Conservation (phyloP, 2,113 vertebrate species). For the Pseudopipra pipra region DNA sequence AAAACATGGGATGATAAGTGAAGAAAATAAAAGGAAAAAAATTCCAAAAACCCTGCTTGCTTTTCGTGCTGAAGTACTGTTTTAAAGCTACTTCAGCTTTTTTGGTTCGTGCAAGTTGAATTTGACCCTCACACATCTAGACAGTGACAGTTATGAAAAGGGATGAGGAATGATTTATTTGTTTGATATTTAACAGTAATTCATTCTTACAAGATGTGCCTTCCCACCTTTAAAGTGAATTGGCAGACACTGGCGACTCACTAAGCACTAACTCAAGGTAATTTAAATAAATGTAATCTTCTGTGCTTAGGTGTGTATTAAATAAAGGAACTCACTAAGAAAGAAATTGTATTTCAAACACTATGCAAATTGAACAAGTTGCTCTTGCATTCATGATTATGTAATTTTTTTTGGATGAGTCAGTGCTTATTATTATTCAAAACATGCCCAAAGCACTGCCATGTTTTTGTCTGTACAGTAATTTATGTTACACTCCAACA, state of each 20-base stretch:
- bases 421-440: neutral
- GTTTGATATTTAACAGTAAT: neutral
- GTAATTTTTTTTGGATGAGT: neutral
- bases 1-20: neutral
- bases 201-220: neutral
- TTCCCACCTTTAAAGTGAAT: neutral
- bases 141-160: neutral
- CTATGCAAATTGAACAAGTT: neutral
- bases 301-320: neutral
- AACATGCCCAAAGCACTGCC: neutral
- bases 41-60: neutral
- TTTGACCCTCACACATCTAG: neutral
- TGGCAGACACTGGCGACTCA: neutral
- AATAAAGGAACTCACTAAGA: neutral
- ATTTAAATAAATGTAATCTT: neutral
- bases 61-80: neutral
- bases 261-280: neutral
- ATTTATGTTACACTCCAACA: neutral
- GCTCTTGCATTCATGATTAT: neutral
- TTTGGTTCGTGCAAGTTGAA: neutral
- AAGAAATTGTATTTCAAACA: neutral
- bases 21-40: neutral
- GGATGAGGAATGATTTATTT: neutral
- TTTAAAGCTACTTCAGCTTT: neutral
- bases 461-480: neutral